A percentile compares a stretch with the other conserved stretches of the same genome.
Conservation (phyloP, 1,140 invertebrate genomes). For the Musca domestica region DNA sequence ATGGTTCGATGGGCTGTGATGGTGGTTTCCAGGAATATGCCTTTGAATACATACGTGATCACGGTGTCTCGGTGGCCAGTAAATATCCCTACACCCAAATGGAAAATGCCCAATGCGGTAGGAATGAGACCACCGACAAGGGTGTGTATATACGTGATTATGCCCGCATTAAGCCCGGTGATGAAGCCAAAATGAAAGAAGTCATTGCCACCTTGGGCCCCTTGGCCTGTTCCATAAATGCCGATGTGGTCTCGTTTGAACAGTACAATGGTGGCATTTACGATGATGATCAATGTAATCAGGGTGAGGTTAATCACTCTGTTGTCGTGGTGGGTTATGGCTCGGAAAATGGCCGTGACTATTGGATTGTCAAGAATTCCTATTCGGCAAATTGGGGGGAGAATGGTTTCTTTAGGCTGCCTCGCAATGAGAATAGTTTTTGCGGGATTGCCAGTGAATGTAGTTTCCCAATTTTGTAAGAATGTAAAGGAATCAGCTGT, state of each 20-base stretch:
- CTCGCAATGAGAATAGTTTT: conserved; percentile 65
- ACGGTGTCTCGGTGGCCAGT: conserved; percentile 63
- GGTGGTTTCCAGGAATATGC: conserved; percentile 67
- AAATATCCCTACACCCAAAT: conserved; percentile 57
- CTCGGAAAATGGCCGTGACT: conserved; percentile 61
- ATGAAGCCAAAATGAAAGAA: conserved; percentile 69
- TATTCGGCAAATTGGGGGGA: conserved; percentile 70
- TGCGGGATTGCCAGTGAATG: conserved; percentile 63
- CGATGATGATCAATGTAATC: conserved; percentile 57
- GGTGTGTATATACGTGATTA: conserved; percentile 67
- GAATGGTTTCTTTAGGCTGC: conserved; percentile 69
- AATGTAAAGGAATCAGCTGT: background rate
- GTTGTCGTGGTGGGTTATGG: conserved; percentile 64
- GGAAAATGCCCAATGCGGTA: conserved; percentile 59
- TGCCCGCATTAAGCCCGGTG: conserved; percentile 63
- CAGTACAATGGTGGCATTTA: conserved; percentile 43
- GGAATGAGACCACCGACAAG: conserved; percentile 60
- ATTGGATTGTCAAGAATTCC: conserved; percentile 81
- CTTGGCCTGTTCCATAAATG: conserved; percentile 75
- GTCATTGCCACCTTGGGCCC: conserved; percentile 83
- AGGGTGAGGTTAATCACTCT: conserved; percentile 58
- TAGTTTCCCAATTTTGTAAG: conserved; percentile 43
- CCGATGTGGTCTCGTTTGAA: conserved; percentile 58
- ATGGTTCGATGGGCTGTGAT: conserved; percentile 66
- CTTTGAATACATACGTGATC: conserved; percentile 65